Evolutionary conservation across 2,888 invertebrate genomes (phyloP).

Genomic region (Saturnia pavonia): DNA sequence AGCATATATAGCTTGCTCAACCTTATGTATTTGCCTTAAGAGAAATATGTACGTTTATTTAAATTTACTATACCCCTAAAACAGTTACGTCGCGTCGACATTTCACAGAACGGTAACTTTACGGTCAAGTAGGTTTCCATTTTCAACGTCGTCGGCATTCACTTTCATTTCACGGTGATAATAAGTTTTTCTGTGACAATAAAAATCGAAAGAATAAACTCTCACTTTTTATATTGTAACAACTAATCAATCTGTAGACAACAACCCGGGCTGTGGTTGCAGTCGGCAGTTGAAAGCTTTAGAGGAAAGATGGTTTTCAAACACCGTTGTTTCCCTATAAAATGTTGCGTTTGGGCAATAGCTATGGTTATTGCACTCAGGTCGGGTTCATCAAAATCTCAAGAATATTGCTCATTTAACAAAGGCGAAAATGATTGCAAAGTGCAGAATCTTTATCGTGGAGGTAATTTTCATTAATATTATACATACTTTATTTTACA

Average conservation of each 20-base stretch:
- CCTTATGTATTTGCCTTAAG: no score
- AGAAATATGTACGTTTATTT: neutral
- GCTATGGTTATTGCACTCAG: constrained; percentile 48
- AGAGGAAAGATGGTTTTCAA: constrained; percentile 57
- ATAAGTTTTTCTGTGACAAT: constrained; percentile 54
- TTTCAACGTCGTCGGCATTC: constrained; percentile 36
- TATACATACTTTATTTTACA: neutral
- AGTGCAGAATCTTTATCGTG: constrained; percentile 40
- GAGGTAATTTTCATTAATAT: constrained; percentile 38
- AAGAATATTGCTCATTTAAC: constrained; percentile 55
- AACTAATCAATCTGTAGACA: constrained; percentile 59
- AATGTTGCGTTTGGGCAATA: constrained; percentile 55
- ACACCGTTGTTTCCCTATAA: constrained; percentile 49
- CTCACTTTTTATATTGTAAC: constrained; percentile 50
- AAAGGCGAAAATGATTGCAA: constrained; percentile 43
- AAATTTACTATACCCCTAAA: neutral
- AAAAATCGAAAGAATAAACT: constrained; percentile 36
- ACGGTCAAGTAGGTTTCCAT: constrained; percentile 44
- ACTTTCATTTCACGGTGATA: constrained; percentile 70
- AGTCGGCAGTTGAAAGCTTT: constrained; percentile 51
- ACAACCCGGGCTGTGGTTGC: constrained; percentile 35
- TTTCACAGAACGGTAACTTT: constrained; percentile 25
- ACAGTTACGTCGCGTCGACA: constrained; percentile 13
- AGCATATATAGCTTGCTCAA: no score
- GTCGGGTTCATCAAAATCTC: constrained; percentile 39